Conservation (phyloP, 2,113 vertebrate species). For the Carettochelys insculpta region DNA sequence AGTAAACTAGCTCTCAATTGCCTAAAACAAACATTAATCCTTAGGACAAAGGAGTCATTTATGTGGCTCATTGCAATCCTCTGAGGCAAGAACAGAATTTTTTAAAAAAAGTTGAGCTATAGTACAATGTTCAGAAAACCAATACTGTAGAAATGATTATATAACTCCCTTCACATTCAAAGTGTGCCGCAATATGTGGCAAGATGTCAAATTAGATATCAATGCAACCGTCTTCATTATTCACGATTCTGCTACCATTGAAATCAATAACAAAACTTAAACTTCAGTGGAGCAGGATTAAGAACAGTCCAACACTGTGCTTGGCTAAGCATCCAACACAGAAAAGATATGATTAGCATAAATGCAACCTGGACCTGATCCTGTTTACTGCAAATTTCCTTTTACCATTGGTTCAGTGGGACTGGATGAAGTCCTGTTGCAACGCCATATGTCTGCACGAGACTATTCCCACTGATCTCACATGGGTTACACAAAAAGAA, state of each 20-base stretch:
- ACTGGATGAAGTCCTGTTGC: background rate
- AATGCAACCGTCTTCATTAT: background rate
- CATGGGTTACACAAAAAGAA: background rate
- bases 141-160: background rate
- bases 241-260: background rate
- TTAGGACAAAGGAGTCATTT: background rate
- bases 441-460: background rate
- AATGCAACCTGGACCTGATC: background rate
- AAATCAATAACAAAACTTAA: background rate
- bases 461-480: background rate
- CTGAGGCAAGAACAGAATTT: background rate
- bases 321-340: background rate
- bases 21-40: background rate
- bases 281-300: background rate
- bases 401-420: background rate
- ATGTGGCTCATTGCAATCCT: background rate
- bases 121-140: background rate
- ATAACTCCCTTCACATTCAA: background rate
- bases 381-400: background rate
- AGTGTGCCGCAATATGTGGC: background rate
- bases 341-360: background rate
- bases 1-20: background rate
- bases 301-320: background rate
- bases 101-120: background rate
- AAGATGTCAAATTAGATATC: background rate